Evolutionary conservation across 2,113 vertebrate genomes (phyloP), one percentile per base, ranked within the genome.

Genomic region (Takifugu bimaculatus): DNA sequence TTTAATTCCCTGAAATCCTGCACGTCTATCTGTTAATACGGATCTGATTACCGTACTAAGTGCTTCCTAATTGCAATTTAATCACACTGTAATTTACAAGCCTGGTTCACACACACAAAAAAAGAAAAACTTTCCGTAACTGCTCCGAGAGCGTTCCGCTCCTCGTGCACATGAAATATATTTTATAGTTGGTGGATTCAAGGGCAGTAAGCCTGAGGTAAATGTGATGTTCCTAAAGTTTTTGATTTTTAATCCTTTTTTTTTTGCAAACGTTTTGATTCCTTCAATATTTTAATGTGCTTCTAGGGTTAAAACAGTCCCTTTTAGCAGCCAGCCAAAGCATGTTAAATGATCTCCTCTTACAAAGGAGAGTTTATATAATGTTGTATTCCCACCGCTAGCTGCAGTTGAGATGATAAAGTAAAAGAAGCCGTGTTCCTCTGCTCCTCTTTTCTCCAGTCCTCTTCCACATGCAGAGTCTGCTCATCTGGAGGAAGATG

Each of bases 401-500:
- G 66, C 20, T 81, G 45, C 59, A 62, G 82, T 72, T 66, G 68
- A 74, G 80, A 79, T 78, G 67, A 80, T 72, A 57, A 72, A 77
- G 61, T 51, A 27, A 77, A 65, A 80, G 74, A 80, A 78, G 55
- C 62, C 51, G 60, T 60, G 70, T 65, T 78, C 63, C 74, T 79
- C 70, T 75, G 52, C 68, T 81, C 32, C 7, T 77, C 70, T 63
- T 81, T 76, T 80, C 82, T 75, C 80, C 75, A 67, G 72, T 88
- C 79, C 78, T 86, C 82, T 81, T 81, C 84, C 74, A 80, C 81
- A 68, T 76, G 79, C 85, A 66, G 78, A 76, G 75, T 77, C 69
- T 79, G 81, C 83, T 87, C 78, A 80, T 89, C 77, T 88, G 88
- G 85, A 87, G 88, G 88, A 88, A 89, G 88, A 89, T 89, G 79